Evolutionary conservation across 2,888 invertebrate species (phyloP).

Genomic region (Lithophane semibrunnea): DNA sequence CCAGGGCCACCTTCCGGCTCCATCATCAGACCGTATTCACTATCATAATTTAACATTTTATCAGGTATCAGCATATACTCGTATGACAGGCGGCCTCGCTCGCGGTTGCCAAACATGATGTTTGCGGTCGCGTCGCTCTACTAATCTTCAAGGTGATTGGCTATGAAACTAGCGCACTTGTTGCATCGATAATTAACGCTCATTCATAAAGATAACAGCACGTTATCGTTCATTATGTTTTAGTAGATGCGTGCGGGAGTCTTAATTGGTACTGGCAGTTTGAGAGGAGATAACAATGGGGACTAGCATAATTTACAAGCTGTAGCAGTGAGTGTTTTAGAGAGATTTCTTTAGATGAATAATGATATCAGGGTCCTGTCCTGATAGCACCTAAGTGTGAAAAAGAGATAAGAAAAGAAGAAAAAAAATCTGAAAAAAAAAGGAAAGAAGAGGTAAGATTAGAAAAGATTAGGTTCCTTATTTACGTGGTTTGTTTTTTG

Average conservation of each 20-base stretch:
- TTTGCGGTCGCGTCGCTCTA: constrained; percentile 86
- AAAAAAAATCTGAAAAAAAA: too few species aligned
- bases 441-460: too few species aligned
- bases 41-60: constrained; percentile 35
- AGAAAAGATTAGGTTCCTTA: not conserved
- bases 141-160: constrained; percentile 82
- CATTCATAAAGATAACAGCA: constrained; percentile 61
- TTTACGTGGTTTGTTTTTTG: not conserved
- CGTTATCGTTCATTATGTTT: constrained; percentile 54
- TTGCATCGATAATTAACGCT: constrained; percentile 64
- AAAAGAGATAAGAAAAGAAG: not conserved
- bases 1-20: too few species aligned
- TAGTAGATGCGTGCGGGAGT: constrained; percentile 26
- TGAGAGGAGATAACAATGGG: constrained; percentile 24
- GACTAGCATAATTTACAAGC: constrained; percentile 5
- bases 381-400: not conserved
- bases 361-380: not conserved
- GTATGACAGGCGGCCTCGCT: constrained; percentile 72
- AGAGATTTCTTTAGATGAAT: constrained; percentile 15
- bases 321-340: constrained; percentile 9
- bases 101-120: constrained; percentile 82
- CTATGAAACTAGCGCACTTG: constrained; percentile 63
- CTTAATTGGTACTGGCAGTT: constrained; percentile 17
- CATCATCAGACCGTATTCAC: too few species aligned
- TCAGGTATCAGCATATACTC: constrained; percentile 39